Evolutionary conservation across 2,113 vertebrate species (phyloP).

Genomic region (Egretta garzetta): DNA sequence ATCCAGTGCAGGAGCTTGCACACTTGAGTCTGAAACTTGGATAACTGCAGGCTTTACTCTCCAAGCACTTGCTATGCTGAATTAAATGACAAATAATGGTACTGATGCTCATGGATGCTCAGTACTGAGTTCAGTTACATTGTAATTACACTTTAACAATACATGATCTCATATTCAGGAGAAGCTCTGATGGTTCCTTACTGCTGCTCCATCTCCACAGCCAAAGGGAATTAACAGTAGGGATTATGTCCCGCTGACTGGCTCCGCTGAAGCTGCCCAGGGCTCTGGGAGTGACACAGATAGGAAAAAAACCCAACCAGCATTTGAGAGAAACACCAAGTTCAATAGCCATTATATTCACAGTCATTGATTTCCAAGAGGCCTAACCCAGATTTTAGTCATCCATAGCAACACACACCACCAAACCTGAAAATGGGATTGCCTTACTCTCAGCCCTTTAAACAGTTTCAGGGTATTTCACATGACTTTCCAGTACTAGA

Average conservation of each 20-base stretch:
- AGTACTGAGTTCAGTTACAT: neutral
- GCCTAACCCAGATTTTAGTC: slow-evolving; percentile 47
- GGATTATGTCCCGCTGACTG: neutral
- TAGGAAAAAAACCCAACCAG: neutral
- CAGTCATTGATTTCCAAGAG: slow-evolving; percentile 19
- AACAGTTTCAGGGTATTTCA: neutral
- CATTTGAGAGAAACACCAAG: neutral
- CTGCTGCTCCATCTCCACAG: neutral
- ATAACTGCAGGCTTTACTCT: neutral
- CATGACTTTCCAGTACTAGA: neutral
- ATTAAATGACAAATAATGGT: neutral
- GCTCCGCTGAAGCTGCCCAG: neutral
- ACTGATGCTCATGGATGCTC: neutral
- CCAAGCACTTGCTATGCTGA: neutral
- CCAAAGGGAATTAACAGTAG: neutral
- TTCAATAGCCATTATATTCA: slow-evolving; percentile 44
- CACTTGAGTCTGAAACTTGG: neutral
- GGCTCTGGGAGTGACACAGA: neutral
- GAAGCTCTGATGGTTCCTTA: neutral
- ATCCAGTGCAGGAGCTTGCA: neutral
- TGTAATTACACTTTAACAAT: neutral
- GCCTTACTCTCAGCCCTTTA: neutral
- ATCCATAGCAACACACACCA: neutral
- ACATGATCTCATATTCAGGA: neutral
- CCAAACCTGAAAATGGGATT: neutral